These are phyloP conservation scores for Baryphthengus martii DNA, from an alignment of 2,113 vertebrate genomes.

Conservation along the genomic window DNA sequence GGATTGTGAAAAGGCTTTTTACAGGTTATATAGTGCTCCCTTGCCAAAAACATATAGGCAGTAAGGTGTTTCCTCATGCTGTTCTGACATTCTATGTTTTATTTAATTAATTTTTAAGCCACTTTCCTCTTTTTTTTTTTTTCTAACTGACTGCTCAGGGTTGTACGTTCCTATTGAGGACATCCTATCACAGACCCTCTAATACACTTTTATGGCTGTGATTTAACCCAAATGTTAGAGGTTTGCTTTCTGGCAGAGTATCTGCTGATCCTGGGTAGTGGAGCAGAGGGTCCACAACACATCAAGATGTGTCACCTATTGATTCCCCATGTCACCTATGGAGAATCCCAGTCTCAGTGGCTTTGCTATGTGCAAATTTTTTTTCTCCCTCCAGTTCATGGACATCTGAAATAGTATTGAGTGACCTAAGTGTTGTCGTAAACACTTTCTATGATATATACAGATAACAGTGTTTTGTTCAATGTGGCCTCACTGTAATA, in stretches of 20 bases:
- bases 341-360: background rate
- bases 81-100: background rate
- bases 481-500: background rate
- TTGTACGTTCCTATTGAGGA: background rate
- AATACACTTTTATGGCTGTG: background rate
- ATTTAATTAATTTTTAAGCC: background rate
- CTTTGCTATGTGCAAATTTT: background rate
- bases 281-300: background rate
- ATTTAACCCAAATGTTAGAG: background rate
- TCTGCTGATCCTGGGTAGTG: background rate
- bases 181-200: background rate
- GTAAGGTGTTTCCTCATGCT: background rate
- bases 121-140: background rate
- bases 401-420: background rate
- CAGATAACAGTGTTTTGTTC: background rate
- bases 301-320: background rate
- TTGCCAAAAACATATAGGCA: background rate
- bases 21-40: background rate
- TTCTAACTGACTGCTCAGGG: background rate
- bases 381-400: background rate
- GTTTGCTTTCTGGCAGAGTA: background rate
- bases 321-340: background rate
- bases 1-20: background rate
- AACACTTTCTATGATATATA: background rate
- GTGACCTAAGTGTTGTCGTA: background rate